Conservation (phyloP, 2,888 invertebrate species). For the Gonocerus acuteangulatus region DNA sequence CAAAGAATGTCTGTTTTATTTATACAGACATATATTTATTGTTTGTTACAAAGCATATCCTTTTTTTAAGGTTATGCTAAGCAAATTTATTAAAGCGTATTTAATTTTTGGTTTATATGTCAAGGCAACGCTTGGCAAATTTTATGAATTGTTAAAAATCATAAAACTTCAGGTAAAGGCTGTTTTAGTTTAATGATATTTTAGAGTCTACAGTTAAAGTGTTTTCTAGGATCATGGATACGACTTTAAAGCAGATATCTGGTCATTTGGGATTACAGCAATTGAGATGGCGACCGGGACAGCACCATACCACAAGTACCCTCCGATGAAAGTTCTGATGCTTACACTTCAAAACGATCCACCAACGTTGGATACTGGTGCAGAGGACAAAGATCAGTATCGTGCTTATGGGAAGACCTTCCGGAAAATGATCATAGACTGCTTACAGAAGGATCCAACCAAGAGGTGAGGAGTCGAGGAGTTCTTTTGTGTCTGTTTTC, state of each 20-base stretch:
- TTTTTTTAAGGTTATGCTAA: no score
- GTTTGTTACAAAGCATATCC: no score
- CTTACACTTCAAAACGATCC: slow-evolving; percentile 96
- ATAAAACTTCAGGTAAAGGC: no score
- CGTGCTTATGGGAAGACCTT: slow-evolving; percentile 96
- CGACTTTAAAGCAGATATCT: slow-evolving; percentile 93
- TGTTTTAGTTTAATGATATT: no score
- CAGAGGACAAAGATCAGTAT: slow-evolving; percentile 95
- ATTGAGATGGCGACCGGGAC: slow-evolving; percentile 98
- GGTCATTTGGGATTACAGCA: slow-evolving; percentile 93
- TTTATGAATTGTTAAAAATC: no score
- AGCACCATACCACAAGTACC: slow-evolving; percentile 97
- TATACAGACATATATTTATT: no score
- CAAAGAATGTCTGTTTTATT: no score
- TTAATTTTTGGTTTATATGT: no score
- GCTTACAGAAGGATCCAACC: slow-evolving; percentile 89
- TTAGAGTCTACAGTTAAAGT: no score
- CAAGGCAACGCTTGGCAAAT: no score
- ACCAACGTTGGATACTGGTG: slow-evolving; percentile 87
- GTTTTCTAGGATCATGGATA: slow-evolving; percentile 76
- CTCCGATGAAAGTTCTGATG: slow-evolving; percentile 99
- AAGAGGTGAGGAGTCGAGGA: slow-evolving; percentile 69
- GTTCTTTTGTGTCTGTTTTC: no score
- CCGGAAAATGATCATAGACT: slow-evolving; percentile 92
- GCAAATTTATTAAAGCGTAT: no score